Evolutionary conservation across 2,113 vertebrate species (phyloP).

Genomic region (Syngnathus scovelli): DNA sequence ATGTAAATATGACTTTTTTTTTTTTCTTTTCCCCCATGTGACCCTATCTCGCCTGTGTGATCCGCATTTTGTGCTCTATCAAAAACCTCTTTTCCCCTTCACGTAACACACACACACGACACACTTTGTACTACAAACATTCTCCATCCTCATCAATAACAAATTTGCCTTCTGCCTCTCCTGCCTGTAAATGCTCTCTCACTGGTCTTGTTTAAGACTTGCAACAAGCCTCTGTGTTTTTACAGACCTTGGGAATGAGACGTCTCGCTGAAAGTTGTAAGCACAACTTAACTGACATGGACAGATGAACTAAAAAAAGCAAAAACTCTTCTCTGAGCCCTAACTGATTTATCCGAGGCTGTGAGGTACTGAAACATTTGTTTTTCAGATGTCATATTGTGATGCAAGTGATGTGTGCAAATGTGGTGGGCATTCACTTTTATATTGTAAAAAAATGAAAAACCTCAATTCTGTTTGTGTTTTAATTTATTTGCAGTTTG

Average conservation of each 20-base stretch:
- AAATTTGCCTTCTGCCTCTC: slow-evolving; percentile 48
- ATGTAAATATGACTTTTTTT: slow-evolving; percentile 3
- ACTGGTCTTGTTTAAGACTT: slow-evolving; percentile 46
- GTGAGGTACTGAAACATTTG: background rate
- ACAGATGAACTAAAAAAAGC: background rate
- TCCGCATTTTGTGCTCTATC: slow-evolving; percentile 30
- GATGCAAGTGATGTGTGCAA: slow-evolving; percentile 5
- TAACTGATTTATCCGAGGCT: background rate
- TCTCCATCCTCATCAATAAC: slow-evolving; percentile 22
- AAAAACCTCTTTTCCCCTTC: background rate
- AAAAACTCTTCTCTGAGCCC: background rate
- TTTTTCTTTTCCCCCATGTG: background rate
- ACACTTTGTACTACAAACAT: slow-evolving; percentile 32
- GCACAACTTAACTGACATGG: background rate
- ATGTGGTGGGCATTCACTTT: slow-evolving; percentile 8
- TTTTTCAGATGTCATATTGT: slow-evolving; percentile 14
- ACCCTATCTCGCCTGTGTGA: slow-evolving; percentile 57
- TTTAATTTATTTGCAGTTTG: slow-evolving; percentile 64
- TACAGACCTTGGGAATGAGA: background rate
- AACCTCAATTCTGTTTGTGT: slow-evolving; percentile 51
- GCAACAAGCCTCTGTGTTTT: slow-evolving; percentile 42
- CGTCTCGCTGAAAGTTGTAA: background rate
- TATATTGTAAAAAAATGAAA: slow-evolving; percentile 31
- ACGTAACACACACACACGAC: background rate
- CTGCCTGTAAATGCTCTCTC: slow-evolving; percentile 26